Percentiles rank a stretch among this genome's conserved stretches.
phyloP scores from a whole-genome alignment of 2,797 vertebrate genomes.

The Heliangelus exortis region DNA sequence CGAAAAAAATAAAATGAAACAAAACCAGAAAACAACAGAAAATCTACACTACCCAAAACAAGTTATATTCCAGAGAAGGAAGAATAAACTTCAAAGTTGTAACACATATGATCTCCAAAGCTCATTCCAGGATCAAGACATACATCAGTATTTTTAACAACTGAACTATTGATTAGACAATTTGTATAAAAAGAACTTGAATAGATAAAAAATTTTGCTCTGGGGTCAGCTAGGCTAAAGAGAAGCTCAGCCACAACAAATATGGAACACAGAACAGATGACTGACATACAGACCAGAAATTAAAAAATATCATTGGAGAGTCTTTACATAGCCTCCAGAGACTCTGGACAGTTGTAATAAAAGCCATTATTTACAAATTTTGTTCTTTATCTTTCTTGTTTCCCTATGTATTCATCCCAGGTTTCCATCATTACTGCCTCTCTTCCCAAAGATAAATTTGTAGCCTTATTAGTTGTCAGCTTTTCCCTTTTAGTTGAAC shows the following conservation, averaged over 20 bases:
- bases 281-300: background rate
- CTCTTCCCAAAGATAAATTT: background rate
- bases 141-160: constrained; percentile 15
- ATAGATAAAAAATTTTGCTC: constrained; percentile 9
- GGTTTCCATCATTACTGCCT: background rate
- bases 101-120: background rate
- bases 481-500: background rate
- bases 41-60: background rate
- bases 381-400: background rate
- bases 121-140: background rate
- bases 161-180: background rate
- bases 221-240: background rate
- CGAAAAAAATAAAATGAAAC: background rate
- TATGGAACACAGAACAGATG: background rate
- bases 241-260: background rate
- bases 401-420: background rate
- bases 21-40: background rate
- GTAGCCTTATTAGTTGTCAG: background rate
- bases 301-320: background rate
- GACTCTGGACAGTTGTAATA: background rate
- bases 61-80: background rate
- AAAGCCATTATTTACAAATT: background rate
- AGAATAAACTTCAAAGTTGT: background rate
- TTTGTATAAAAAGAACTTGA: constrained; percentile 25
- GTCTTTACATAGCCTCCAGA: background rate